A percentile compares a stretch with the other conserved stretches of the same genome.
phyloP scores from a whole-genome alignment of 1,140 invertebrate species.

The Vanessa atalanta region DNA sequence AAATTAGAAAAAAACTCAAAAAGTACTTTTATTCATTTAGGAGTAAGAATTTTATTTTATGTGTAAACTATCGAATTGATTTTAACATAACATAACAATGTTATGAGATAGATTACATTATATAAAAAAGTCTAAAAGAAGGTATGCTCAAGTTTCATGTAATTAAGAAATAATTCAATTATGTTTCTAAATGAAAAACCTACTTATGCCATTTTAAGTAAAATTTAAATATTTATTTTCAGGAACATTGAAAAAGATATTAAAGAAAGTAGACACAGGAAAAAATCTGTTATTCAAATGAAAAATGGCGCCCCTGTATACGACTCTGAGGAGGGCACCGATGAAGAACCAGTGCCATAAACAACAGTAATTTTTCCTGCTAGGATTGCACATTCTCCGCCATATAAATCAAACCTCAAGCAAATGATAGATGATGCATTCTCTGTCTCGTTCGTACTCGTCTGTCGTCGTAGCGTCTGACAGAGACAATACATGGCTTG shows the following conservation, averaged over 20 bases:
- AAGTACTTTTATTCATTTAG: too few species aligned
- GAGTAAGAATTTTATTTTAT: too few species aligned
- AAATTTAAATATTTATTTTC: slow-evolving; percentile 28
- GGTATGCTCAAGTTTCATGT: too few species aligned
- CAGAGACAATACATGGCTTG: not conserved
- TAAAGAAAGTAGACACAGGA: slow-evolving; percentile 77
- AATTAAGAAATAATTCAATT: too few species aligned
- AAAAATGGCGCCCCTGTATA: slow-evolving; percentile 78
- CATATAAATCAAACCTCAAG: slow-evolving; percentile 14
- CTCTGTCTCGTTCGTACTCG: slow-evolving; percentile 11
- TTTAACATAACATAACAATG: too few species aligned
- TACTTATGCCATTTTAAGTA: not conserved
- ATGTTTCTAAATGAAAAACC: too few species aligned
- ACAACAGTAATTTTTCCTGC: slow-evolving; percentile 51
- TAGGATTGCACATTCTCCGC: slow-evolving; percentile 23
- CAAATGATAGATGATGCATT: not conserved
- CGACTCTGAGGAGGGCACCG: slow-evolving; percentile 78
- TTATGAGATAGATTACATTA: too few species aligned
- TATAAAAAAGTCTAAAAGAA: too few species aligned
- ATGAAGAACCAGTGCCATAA: slow-evolving; percentile 77
- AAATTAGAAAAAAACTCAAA: too few species aligned
- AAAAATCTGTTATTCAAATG: slow-evolving; percentile 80
- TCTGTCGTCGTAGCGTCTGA: not conserved
- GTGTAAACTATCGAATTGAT: too few species aligned
- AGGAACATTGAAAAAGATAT: slow-evolving; percentile 77